Conservation (phyloP, 2,113 vertebrate genomes). For the Porphyrio hochstetteri region DNA sequence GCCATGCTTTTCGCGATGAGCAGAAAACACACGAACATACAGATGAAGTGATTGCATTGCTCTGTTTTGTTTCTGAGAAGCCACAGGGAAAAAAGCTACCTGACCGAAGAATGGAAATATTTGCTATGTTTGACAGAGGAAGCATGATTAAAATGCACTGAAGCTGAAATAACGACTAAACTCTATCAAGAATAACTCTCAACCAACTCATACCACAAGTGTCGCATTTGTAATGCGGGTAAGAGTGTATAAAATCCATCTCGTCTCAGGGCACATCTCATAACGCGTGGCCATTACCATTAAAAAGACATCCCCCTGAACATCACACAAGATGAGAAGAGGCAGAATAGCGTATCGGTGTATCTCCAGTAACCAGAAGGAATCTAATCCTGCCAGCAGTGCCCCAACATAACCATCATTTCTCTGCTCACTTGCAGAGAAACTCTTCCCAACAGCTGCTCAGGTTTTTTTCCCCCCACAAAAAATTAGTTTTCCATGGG, state of each 20-base stretch:
- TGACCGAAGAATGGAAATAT: slow-evolving; percentile 49
- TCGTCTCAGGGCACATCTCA: slow-evolving; percentile 28
- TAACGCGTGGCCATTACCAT: neutral
- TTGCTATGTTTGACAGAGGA: slow-evolving; percentile 35
- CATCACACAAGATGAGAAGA: neutral
- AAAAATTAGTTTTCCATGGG: neutral
- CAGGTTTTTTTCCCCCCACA: neutral
- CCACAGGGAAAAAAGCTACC: neutral
- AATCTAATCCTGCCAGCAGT: neutral
- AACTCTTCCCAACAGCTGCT: neutral
- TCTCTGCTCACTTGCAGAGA: neutral
- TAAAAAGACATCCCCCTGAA: slow-evolving; percentile 32
- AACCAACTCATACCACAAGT: neutral
- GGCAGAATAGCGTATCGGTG: neutral
- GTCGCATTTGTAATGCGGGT: slow-evolving; percentile 28
- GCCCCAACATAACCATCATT: neutral
- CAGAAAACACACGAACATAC: neutral
- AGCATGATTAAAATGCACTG: slow-evolving; percentile 70
- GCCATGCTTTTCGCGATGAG: neutral
- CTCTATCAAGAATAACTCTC: slow-evolving; percentile 37
- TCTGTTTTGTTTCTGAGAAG: slow-evolving; percentile 14
- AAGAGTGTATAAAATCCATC: slow-evolving; percentile 39
- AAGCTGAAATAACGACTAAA: slow-evolving; percentile 65
- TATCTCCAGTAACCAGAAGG: neutral
- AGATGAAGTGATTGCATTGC: slow-evolving; percentile 4